These are phyloP conservation scores for Peromyscus maniculatus DNA, from an alignment of 2,113 vertebrate genomes.

Conservation along the genomic window DNA sequence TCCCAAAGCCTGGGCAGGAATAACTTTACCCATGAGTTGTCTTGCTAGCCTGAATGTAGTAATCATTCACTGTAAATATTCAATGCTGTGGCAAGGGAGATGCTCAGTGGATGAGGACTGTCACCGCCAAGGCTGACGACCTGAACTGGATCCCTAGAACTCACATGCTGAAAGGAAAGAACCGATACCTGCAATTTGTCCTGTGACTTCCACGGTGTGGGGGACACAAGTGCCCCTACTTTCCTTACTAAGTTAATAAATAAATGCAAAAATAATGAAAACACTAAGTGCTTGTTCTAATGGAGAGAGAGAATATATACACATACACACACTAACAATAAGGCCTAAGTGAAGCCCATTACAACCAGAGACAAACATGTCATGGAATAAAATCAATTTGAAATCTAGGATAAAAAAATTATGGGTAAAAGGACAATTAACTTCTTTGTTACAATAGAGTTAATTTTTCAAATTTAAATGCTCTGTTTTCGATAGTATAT, in stretches of 20 bases:
- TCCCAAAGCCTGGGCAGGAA: not conserved
- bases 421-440: slow-evolving; percentile 26
- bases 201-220: not conserved
- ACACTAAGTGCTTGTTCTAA: not conserved
- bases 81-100: not conserved
- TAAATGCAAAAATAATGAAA: not conserved
- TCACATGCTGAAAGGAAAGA: not conserved
- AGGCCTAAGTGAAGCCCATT: not conserved
- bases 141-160: not conserved
- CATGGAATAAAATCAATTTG: not conserved
- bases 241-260: not conserved
- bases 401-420: slow-evolving; percentile 43
- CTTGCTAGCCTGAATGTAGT: not conserved
- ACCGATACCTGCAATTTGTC: not conserved
- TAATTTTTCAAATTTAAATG: slow-evolving; percentile 53
- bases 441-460: slow-evolving; percentile 51
- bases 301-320: not conserved
- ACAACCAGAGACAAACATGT: not conserved
- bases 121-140: too few species aligned
- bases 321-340: not conserved
- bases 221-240: not conserved
- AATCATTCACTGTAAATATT: slow-evolving; percentile 5
- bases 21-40: not conserved
- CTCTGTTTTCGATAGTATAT: slow-evolving; percentile 10
- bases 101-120: not conserved